Conservation (phyloP, 2,888 invertebrate genomes). For the Vesta saturnalis region DNA sequence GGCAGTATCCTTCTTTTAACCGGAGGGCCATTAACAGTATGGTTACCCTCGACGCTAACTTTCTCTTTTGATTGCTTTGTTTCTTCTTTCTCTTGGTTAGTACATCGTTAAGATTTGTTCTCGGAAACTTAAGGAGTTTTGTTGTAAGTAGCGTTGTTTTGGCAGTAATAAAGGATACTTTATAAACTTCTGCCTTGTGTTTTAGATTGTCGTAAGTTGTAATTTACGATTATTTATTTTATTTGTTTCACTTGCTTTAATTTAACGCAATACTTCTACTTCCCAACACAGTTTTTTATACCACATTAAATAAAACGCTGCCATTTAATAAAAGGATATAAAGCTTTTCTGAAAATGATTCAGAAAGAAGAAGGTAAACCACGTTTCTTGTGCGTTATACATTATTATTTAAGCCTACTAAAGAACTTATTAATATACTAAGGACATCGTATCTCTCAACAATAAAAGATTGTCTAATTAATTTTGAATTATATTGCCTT, state of each 20-base stretch:
- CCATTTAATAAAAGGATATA: neutral
- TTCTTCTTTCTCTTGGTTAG: constrained; percentile 49
- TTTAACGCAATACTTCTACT: constrained; percentile 12
- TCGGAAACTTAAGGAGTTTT: constrained; percentile 46
- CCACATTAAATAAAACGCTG: neutral
- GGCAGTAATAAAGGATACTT: constrained; percentile 51
- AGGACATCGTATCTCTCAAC: too few species aligned
- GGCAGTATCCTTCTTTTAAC: constrained; percentile 50
- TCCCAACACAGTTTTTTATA: constrained; percentile 9
- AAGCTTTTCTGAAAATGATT: neutral
- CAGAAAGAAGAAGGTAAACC: neutral
- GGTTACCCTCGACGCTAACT: constrained; percentile 50
- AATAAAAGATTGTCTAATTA: too few species aligned
- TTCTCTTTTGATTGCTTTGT: constrained; percentile 52
- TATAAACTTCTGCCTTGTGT: constrained; percentile 50
- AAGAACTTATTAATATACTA: too few species aligned
- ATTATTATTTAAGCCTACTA: too few species aligned
- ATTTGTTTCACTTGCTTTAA: constrained; percentile 43
- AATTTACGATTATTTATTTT: constrained; percentile 47
- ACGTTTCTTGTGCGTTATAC: neutral
- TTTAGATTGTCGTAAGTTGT: constrained; percentile 48
- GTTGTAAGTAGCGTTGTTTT: constrained; percentile 50
- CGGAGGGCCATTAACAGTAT: constrained; percentile 49
- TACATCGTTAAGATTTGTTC: constrained; percentile 52
- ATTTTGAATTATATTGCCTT: too few species aligned